Conservation (phyloP, 2,888 invertebrate species). For the Andrena marginata region DNA sequence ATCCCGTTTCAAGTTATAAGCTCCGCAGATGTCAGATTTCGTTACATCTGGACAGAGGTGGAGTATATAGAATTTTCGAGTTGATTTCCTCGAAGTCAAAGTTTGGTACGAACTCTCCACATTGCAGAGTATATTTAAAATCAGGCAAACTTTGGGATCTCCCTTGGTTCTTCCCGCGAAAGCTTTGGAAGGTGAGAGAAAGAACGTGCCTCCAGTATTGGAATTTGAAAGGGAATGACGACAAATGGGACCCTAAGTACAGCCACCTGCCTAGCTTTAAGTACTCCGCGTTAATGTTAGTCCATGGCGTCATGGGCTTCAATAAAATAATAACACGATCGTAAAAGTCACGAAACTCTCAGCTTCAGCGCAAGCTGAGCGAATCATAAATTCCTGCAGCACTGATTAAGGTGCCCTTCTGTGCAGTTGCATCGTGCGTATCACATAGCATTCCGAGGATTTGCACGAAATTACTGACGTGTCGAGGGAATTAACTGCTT, state of each 20-base stretch:
- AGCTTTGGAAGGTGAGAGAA: too few relatives aligned
- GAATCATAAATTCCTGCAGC: not conserved
- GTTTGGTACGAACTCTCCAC: too few relatives aligned
- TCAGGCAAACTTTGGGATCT: too few relatives aligned
- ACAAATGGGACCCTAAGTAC: too few relatives aligned
- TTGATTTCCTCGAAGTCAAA: not conserved
- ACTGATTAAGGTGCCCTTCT: not conserved
- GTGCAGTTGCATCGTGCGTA: constrained; percentile 3
- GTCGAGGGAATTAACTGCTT: constrained; percentile 1
- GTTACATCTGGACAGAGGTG: not conserved
- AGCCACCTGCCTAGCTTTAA: too few relatives aligned
- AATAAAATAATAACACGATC: not conserved
- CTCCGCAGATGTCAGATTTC: not conserved
- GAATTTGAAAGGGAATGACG: too few relatives aligned
- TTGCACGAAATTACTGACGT: not conserved
- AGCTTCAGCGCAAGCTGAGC: not conserved
- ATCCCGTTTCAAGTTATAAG: not conserved
- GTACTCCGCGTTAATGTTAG: not conserved
- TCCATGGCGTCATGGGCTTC: not conserved
- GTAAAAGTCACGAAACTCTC: constrained; percentile 10
- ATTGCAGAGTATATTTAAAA: too few relatives aligned
- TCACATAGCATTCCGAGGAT: not conserved
- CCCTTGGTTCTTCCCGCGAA: too few relatives aligned
- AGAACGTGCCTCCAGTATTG: too few relatives aligned
- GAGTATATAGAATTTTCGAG: not conserved